These are phyloP conservation scores for Oligia strigilis DNA, from an alignment of 2,888 invertebrate genomes.

Conservation along the genomic window DNA sequence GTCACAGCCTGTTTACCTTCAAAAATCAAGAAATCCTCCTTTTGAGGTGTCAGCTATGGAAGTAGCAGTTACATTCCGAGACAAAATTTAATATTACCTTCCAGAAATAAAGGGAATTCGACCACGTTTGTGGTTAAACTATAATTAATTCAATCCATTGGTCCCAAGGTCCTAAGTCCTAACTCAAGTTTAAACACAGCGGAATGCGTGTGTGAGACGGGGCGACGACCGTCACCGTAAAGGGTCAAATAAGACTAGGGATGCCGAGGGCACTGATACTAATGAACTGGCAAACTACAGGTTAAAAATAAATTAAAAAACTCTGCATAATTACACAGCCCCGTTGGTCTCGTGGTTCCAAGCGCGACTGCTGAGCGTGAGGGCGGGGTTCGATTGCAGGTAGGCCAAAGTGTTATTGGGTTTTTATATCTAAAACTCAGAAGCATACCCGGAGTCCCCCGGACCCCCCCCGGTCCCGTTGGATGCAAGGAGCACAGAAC, in stretches of 20 bases:
- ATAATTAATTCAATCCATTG: constrained; percentile 18
- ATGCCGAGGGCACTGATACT: constrained; percentile 13
- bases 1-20: not conserved
- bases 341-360: too few species aligned
- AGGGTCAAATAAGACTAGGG: constrained; percentile 43
- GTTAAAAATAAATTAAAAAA: not conserved
- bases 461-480: too few species aligned
- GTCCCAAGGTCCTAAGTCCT: not conserved
- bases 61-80: not conserved
- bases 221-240: constrained; percentile 45
- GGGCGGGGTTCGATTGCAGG: too few species aligned
- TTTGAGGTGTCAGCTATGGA: not conserved
- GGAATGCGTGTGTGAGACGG: constrained; percentile 18
- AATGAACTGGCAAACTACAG: not conserved
- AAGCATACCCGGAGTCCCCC: too few species aligned
- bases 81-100: too few species aligned
- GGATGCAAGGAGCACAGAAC: too few species aligned
- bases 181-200: not conserved
- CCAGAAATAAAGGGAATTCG: not conserved
- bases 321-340: not conserved
- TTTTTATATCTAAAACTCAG: too few species aligned
- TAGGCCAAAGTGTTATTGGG: too few species aligned
- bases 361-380: too few species aligned
- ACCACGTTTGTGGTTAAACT: not conserved
- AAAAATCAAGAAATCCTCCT: not conserved